Percentiles rank a stretch among this genome's conserved stretches.
These are phyloP conservation scores for Lacanobia wlatinum DNA, from an alignment of 2,888 invertebrate genomes.

Conservation along the genomic window DNA sequence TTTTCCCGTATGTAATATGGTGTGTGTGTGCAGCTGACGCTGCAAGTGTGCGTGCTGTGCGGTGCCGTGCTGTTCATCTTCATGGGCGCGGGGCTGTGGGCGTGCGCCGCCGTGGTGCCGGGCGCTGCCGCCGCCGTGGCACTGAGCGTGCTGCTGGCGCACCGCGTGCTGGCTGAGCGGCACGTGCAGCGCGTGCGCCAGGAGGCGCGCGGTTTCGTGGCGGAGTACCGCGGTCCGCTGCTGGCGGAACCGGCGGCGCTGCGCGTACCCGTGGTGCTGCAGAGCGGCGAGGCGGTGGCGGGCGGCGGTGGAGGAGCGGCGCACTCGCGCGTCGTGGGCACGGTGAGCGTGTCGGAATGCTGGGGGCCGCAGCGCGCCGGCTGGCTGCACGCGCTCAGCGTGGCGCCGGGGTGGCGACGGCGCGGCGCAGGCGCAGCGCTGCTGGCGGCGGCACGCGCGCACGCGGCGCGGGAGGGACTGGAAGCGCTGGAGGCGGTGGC, in stretches of 20 bases:
- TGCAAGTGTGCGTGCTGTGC: slow-evolving; percentile 89
- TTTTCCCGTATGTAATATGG: background rate
- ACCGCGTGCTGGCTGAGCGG: slow-evolving; percentile 41
- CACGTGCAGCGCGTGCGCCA: slow-evolving; percentile 81
- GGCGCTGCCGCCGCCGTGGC: slow-evolving; percentile 66
- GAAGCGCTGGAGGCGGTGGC: slow-evolving; percentile 63
- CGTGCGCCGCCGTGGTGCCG: slow-evolving; percentile 67
- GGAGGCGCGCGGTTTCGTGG: slow-evolving; percentile 89
- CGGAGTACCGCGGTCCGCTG: slow-evolving; percentile 72
- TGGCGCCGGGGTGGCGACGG: slow-evolving; percentile 66
- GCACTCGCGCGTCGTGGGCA: slow-evolving; percentile 71
- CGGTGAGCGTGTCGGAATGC: slow-evolving; percentile 72
- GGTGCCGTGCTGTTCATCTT: slow-evolving; percentile 93
- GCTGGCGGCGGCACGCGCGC: slow-evolving; percentile 39
- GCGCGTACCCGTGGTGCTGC: background rate
- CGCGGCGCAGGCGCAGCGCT: slow-evolving; percentile 66
- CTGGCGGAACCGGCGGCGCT: slow-evolving; percentile 41
- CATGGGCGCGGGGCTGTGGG: slow-evolving; percentile 87
- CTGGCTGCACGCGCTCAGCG: slow-evolving; percentile 75
- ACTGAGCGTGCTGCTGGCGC: slow-evolving; percentile 56
- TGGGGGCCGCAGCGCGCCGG: slow-evolving; percentile 69
- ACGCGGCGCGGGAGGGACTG: slow-evolving; percentile 52
- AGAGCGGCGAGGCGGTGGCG: background rate
- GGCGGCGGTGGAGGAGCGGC: slow-evolving; percentile 35
- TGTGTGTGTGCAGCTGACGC: slow-evolving; percentile 72